Evolutionary conservation across 1,140 invertebrate species (phyloP), one percentile per base, ranked within the genome.

Genomic region (Asobara japonica): DNA sequence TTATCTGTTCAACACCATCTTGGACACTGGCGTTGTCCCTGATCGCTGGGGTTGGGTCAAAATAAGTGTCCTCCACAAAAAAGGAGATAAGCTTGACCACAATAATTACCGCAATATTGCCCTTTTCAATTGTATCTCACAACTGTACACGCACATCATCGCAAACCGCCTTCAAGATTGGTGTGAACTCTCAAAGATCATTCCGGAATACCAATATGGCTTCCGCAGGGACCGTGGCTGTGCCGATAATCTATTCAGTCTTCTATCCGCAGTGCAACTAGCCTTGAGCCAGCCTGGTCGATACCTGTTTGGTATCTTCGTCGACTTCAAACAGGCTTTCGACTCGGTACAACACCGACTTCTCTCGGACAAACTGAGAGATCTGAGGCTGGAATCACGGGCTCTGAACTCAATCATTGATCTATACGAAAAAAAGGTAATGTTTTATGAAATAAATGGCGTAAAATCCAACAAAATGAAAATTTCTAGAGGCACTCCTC

Each of bases 21-120:
- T 66, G 13, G 2, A 66, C n/a, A 16, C 10, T 16, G 65, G 33
- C 11, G 10, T 13, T 41, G 30, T 66, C 6, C 65, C 65, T 1
- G n/a, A 36, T 7, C 13, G 4, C 7, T 66, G 65, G 30, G 4
- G 11, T n/a, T 16, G 4, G 4, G 30, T 36, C n/a, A 31, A 33
- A 22, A 36, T 36, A 7, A 36, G 10, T 0, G n/a, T 66, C 6
- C 65, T 66, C 4, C n/a, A 66, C 33, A 66, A 66, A 41, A 66
- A 66, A 33, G 65, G 65, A 36, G 65, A 66, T n/a, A 66, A 33
- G n/a, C n/a, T 16, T 31, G 65, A 66, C 30, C 65, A 22, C 36
- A 4, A 3, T 13, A 66, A 66, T 7, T 66, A 66, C 30, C 27
- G 65, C 20, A 31, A 31, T 8, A 66, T 66, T 36, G 22, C 65